Evolutionary conservation across 2,797 vertebrate genomes (phyloP).

Genomic region (Phalanger gymnotis): DNA sequence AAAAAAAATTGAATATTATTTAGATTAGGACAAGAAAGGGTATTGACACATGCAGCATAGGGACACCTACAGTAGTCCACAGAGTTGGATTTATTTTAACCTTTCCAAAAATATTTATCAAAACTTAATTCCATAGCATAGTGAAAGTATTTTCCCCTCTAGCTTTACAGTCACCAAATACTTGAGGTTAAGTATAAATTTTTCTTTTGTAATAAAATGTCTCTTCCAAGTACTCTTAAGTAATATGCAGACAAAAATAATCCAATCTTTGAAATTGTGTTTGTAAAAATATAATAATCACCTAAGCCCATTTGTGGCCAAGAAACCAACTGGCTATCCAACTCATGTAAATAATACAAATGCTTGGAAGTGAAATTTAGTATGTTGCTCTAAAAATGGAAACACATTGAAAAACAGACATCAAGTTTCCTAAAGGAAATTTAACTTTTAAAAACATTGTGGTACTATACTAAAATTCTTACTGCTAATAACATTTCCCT

Average conservation of each 20-base stretch:
- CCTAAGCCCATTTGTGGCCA: background rate
- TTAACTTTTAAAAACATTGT: background rate
- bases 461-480: background rate
- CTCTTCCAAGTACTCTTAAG: background rate
- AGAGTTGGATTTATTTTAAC: background rate
- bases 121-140: background rate
- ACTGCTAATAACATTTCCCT: constrained; percentile 14
- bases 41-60: background rate
- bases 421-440: background rate
- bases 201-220: background rate
- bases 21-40: background rate
- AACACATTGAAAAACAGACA: background rate
- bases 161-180: background rate
- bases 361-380: background rate
- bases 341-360: background rate
- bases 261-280: background rate
- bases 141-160: background rate
- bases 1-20: background rate
- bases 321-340: background rate
- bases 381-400: background rate
- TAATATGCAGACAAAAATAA: background rate
- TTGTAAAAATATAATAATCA: background rate
- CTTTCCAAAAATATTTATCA: background rate
- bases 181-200: background rate
- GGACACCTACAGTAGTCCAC: background rate